phyloP scores from a whole-genome alignment of 2,888 invertebrate species.

The Heliconius ethilla region DNA sequence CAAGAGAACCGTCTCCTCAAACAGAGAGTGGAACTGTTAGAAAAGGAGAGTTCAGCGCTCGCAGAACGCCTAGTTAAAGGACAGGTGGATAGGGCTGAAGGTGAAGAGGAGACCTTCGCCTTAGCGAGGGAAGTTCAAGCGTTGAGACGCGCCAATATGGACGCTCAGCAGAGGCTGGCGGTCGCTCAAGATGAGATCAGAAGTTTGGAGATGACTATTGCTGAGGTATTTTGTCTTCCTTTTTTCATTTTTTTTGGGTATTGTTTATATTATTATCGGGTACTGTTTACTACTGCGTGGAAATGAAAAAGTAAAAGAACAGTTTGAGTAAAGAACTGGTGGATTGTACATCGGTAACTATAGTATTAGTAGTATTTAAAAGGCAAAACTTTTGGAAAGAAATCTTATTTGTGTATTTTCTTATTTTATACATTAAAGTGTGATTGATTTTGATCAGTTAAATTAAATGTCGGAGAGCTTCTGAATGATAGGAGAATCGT shows the following conservation, averaged over 20 bases:
- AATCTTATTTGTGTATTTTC: too few species aligned
- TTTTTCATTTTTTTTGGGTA: not conserved
- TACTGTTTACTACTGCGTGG: too few species aligned
- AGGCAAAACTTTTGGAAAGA: too few species aligned
- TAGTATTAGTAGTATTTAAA: too few species aligned
- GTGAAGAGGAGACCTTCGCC: conserved; percentile 93
- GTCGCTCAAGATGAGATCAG: conserved; percentile 95
- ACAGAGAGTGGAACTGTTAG: conserved; percentile 96
- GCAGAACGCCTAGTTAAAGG: conserved; percentile 96
- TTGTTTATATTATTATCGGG: not conserved
- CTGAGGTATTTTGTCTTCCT: conserved; percentile 64
- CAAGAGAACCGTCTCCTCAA: conserved; percentile 98
- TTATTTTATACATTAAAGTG: too few species aligned
- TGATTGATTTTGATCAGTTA: too few species aligned
- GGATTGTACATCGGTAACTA: too few species aligned
- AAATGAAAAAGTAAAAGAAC: too few species aligned
- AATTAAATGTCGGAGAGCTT: too few species aligned
- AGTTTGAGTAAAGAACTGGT: too few species aligned
- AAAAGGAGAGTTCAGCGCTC: conserved; percentile 95
- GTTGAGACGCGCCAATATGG: conserved; percentile 91
- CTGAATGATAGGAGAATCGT: too few species aligned
- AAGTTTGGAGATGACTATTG: conserved; percentile 88
- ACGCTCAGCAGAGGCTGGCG: conserved; percentile 93
- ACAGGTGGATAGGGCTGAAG: conserved; percentile 96
- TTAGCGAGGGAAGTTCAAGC: conserved; percentile 94